Percentiles rank a stretch among this genome's conserved stretches.
Conservation (phyloP, 2,888 invertebrate species). For the Limenitis camilla region DNA sequence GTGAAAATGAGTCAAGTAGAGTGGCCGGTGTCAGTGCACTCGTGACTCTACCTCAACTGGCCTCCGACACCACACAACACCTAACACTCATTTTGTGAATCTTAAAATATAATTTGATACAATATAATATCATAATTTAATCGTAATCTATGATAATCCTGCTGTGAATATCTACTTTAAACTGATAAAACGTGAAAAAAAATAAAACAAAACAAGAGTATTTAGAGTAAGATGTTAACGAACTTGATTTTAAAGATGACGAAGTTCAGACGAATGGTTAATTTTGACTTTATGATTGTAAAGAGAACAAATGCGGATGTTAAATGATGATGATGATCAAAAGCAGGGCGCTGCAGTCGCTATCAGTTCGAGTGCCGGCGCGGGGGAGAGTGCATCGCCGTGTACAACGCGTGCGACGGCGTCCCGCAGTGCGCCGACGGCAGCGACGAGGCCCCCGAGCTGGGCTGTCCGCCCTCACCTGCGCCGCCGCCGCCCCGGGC, state of each 20-base stretch:
- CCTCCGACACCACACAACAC: not conserved
- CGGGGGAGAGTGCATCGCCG: slow-evolving; percentile 92
- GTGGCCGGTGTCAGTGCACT: slow-evolving; percentile 3
- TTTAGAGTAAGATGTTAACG: no score
- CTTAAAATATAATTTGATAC: not conserved
- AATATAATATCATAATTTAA: not conserved
- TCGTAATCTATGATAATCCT: no score
- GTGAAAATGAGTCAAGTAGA: slow-evolving; percentile 5
- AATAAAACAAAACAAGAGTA: no score
- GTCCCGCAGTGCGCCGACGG: slow-evolving; percentile 93
- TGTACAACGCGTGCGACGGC: slow-evolving; percentile 96
- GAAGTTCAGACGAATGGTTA: no score
- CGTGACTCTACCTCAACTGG: not conserved
- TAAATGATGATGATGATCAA: no score
- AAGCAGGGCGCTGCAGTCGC: slow-evolving; percentile 80
- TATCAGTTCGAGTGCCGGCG: slow-evolving; percentile 92
- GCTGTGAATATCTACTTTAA: not conserved
- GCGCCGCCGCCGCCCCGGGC: slow-evolving; percentile 39
- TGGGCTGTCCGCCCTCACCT: slow-evolving; percentile 79
- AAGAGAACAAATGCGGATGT: no score
- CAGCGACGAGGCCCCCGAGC: slow-evolving; percentile 91
- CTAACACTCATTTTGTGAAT: not conserved
- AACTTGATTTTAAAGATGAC: no score
- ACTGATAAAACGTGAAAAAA: not conserved
- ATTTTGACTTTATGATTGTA: no score